Evolutionary conservation across 1,140 invertebrate species (phyloP), one percentile per base, ranked within the genome.

Genomic region (Venustaconcha ellipsiformis): DNA sequence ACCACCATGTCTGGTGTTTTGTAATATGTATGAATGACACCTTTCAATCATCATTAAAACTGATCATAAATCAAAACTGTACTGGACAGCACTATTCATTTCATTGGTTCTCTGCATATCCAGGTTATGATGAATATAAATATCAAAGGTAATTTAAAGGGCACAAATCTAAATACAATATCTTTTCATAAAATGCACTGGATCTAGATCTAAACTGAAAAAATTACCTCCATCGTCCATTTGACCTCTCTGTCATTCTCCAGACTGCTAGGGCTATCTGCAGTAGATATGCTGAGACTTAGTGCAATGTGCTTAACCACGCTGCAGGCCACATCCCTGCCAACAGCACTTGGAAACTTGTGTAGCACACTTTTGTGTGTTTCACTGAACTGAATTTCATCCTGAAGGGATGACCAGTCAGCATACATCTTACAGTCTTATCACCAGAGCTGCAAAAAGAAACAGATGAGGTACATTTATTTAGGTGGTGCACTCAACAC

Each of bases 201-300:
- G 23, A 20, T 64, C 23, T 26, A 64, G 37, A 18, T 20, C 37
- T 64, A 26, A 14, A 64, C 8, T 37, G 48, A 26, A 30, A 12
- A n/a, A 79, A 73, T 82, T 84, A 93, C 92, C 92, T 96, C 95
- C 93, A 97, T 95, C 68, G 95, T 95, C 95, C 95, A 97, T 87
- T 94, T 93, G 60, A 97, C 96, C 91, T 97, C 95, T 84, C 86
- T 84, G 74, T 91, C 90, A 67, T 87, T 85, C 55, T 86, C 80
- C 37, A 92, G 85, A 55, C 79, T 83, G 69, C 87, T 89, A 13
- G 84, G 87, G 64, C 90, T 86, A 57, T 78, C 80, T 63, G 78
- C 85, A 57, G 69, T 83, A 23, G 84, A 83, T 30, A 95, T 93
- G 11, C 94, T 94, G 67, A 96, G 90, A 89, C 93, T 95, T 15